Conservation (phyloP, 1,140 invertebrate species). For the Akabosia matsudoensis region DNA sequence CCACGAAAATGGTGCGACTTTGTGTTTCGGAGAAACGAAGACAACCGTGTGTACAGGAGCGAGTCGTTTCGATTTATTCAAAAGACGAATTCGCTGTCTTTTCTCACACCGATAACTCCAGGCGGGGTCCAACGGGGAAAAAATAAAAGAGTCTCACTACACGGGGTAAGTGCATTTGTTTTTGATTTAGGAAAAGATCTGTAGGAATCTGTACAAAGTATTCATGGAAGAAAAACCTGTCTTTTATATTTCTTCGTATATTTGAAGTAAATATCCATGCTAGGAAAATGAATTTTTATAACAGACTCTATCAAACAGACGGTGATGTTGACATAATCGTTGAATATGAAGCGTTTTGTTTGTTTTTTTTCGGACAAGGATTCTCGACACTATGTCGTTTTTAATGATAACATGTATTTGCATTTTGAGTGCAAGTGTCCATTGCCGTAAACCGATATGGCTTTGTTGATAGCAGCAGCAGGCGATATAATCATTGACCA, state of each 20-base stretch:
- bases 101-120: not conserved
- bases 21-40: constrained; percentile 38
- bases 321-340: no score
- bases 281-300: no score
- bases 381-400: no score
- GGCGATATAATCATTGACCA: not conserved
- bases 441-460: not conserved
- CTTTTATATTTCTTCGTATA: no score
- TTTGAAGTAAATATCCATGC: no score
- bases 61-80: constrained; percentile 44
- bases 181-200: no score
- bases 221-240: no score
- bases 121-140: not conserved
- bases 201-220: no score
- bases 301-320: no score
- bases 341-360: no score
- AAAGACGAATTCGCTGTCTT: constrained; percentile 33
- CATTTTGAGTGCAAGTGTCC: not conserved
- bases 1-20: constrained; percentile 38
- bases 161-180: not conserved
- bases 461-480: not conserved
- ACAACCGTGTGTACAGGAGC: constrained; percentile 39
- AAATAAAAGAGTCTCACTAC: not conserved
- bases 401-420: no score
- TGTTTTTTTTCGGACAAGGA: no score